Evolutionary conservation across 2,797 vertebrate species (phyloP).

Genomic region (Darevskia mixta): DNA sequence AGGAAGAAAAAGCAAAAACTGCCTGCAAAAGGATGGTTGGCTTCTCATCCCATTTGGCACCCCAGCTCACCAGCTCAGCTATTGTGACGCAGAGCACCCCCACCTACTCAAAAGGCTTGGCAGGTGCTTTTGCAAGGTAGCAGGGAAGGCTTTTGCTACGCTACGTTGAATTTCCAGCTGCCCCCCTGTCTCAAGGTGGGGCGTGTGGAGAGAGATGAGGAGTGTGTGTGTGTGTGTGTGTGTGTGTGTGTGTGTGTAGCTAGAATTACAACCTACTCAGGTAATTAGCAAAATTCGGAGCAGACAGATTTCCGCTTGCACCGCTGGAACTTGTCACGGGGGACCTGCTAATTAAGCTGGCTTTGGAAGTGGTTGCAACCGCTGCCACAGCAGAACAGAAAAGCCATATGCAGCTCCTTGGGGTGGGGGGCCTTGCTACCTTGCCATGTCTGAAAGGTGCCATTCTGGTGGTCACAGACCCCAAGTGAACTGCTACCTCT

Average conservation of each 20-base stretch:
- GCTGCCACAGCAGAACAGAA: slow-evolving; percentile 6
- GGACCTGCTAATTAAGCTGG: slow-evolving; percentile 22
- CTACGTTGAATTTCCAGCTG: background rate
- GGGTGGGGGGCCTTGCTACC: background rate
- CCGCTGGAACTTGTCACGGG: slow-evolving; percentile 12
- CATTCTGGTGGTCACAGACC: background rate
- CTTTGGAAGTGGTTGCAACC: background rate
- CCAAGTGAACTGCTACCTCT: background rate
- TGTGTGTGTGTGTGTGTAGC: background rate
- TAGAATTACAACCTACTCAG: background rate
- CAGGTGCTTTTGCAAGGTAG: background rate
- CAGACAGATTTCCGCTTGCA: slow-evolving; percentile 54
- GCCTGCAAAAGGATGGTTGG: background rate
- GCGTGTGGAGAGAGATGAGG: background rate
- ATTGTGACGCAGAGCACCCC: background rate
- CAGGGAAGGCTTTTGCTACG: too few species aligned
- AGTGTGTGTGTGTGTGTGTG: background rate
- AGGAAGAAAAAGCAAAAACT: too few species aligned
- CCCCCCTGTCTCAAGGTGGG: background rate
- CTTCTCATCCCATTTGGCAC: too few species aligned
- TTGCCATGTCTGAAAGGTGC: background rate
- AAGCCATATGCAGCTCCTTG: background rate
- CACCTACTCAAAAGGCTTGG: background rate
- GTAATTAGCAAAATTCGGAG: slow-evolving; percentile 78
- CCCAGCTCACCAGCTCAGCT: background rate